Evolutionary conservation across 2,797 vertebrate genomes (phyloP).

Genomic region (Mycteria americana): DNA sequence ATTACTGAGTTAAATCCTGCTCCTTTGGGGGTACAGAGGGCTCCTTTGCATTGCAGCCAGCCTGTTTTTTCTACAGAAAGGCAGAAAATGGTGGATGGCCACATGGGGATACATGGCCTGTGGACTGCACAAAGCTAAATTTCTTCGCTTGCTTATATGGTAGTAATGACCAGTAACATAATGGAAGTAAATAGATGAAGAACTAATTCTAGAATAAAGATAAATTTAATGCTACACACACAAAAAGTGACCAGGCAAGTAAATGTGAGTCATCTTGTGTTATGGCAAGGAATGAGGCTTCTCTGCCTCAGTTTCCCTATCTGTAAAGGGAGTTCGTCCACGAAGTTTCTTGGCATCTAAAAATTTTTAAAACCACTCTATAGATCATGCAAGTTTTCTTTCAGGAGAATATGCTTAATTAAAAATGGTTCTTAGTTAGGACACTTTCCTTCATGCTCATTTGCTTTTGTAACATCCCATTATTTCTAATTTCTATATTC

Average conservation of each 20-base stretch:
- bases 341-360: neutral
- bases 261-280: neutral
- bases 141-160: neutral
- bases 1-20: neutral
- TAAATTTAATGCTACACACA: neutral
- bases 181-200: neutral
- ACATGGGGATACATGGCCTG: neutral
- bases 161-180: neutral
- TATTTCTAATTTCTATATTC: neutral
- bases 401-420: neutral
- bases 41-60: neutral
- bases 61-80: neutral
- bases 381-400: neutral
- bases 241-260: neutral
- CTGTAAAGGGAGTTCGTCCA: neutral
- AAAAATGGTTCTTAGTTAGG: neutral
- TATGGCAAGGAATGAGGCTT: neutral
- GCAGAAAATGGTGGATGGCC: neutral
- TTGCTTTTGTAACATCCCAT: neutral
- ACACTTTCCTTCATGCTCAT: neutral
- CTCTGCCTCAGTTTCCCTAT: neutral
- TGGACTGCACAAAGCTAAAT: neutral
- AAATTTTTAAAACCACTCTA: neutral
- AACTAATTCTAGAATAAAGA: neutral
- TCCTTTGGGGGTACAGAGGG: neutral